A percentile compares a stretch with the other conserved stretches of the same genome.
Conservation (phyloP, 1,140 invertebrate species). For the Copidosoma floridanum region DNA sequence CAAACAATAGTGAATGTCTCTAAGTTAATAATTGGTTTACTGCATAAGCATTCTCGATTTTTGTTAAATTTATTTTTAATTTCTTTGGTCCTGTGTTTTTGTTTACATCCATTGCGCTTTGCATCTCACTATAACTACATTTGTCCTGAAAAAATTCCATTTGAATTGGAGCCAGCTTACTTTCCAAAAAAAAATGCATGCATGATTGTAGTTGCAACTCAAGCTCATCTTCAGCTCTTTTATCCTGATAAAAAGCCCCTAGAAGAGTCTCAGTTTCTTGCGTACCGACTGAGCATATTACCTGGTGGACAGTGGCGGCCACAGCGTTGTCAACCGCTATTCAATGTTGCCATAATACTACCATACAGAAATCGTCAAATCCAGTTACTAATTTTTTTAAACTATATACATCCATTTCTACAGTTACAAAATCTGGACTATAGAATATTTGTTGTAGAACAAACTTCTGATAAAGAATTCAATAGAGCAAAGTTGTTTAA, state of each 20-base stretch:
- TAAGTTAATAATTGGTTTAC: too few species aligned
- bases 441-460: slow-evolving; percentile 88
- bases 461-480: slow-evolving; percentile 74
- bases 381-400: slow-evolving; percentile 79
- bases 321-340: slow-evolving; percentile 68
- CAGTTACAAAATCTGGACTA: slow-evolving; percentile 84
- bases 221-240: slow-evolving; percentile 34
- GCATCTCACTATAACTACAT: slow-evolving; percentile 52
- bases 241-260: slow-evolving; percentile 48
- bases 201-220: slow-evolving; percentile 24
- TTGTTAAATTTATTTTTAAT: slow-evolving; percentile 32
- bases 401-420: slow-evolving; percentile 88
- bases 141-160: slow-evolving; percentile 45
- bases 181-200: slow-evolving; percentile 46
- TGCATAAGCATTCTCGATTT: too few species aligned
- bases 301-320: slow-evolving; percentile 73
- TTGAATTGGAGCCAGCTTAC: slow-evolving; percentile 50
- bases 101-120: slow-evolving; percentile 50
- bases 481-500: slow-evolving; percentile 94
- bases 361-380: slow-evolving; percentile 81
- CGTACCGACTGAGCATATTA: slow-evolving; percentile 43
- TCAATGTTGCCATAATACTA: slow-evolving; percentile 82
- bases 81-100: slow-evolving; percentile 44
- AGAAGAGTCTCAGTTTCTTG: slow-evolving; percentile 42
- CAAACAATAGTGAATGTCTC: too few species aligned